Evolutionary conservation across 2,888 invertebrate species (phyloP), one percentile per base, ranked within the genome.

Genomic region (Teleogryllus oceanicus): DNA sequence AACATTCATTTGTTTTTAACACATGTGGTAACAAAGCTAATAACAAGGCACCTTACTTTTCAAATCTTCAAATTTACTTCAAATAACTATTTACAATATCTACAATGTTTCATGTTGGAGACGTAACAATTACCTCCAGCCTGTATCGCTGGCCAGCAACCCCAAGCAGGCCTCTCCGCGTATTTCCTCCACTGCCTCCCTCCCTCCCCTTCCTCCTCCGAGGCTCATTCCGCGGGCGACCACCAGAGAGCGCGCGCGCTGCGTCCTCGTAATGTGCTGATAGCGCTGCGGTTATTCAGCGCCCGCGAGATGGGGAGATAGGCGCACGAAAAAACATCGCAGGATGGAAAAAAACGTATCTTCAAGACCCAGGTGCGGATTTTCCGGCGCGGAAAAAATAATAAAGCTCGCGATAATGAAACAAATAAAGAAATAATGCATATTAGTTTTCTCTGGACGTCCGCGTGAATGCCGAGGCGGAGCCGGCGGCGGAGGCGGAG

Each of bases 251-350:
- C 11, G 62, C 37, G 62, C 62, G 62, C 62, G n/a, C 13, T n/a
- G 62, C 62, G 62, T 13, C n/a, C 62, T 37, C 62, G n/a, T 62
- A 62, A 62, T 62, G 62, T 62, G 62, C 62, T 62, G 62, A 62
- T 62, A 62, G 62, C 62, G 62, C 62, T n/a, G n/a, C 62, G n/a
- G 62, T 62, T 62, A 62, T 62, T 62, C 62, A 62, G 62, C n/a
- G 62, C 16, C n/a, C 62, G 62, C 1, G n/a, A 62, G 62, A 62
- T 62, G 62, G 16, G 62, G 62, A 62, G 62, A 62, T 62, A 62
- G 16, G 62, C n/a, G 16, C 16, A 1, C 62, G 62, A 62, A 62
- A 62, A 62, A 62, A 62, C 62, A 62, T 62, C 62, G n/a, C 62
- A 4, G 62, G 62, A 18, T 13, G 16, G 62, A n/a, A 62, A 62